These are phyloP conservation scores for Theretra japonica DNA, from an alignment of 2,888 invertebrate genomes.

Conservation along the genomic window DNA sequence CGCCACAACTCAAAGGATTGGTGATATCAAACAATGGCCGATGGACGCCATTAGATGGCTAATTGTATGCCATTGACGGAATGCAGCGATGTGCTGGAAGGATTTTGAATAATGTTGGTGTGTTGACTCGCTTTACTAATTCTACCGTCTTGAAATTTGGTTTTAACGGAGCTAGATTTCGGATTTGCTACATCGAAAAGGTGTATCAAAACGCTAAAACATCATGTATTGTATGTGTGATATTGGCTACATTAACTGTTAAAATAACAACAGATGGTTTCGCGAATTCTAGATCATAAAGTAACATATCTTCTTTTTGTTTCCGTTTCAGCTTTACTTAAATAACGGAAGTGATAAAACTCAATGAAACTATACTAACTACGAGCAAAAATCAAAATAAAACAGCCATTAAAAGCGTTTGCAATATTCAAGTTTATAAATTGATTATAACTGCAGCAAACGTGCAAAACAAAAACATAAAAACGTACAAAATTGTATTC, in stretches of 20 bases:
- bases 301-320: too few relatives aligned
- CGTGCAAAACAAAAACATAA: slow-evolving; percentile 12
- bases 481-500: background rate
- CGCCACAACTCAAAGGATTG: background rate
- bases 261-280: too few relatives aligned
- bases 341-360: background rate
- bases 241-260: too few relatives aligned
- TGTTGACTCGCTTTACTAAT: too few relatives aligned
- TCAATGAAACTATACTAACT: background rate
- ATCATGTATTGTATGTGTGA: too few relatives aligned
- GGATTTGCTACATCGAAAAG: too few relatives aligned
- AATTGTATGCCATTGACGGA: background rate
- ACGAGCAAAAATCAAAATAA: background rate
- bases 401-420: background rate
- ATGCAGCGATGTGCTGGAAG: background rate
- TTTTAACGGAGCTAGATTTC: too few relatives aligned
- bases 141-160: too few relatives aligned
- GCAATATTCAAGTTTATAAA: background rate
- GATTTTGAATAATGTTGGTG: too few relatives aligned
- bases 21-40: background rate
- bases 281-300: too few relatives aligned
- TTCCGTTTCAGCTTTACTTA: too few relatives aligned
- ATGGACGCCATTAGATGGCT: background rate
- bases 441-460: background rate
- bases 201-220: too few relatives aligned